phyloP scores from a whole-genome alignment of 2,888 invertebrate genomes.

The Morpho helenor region DNA sequence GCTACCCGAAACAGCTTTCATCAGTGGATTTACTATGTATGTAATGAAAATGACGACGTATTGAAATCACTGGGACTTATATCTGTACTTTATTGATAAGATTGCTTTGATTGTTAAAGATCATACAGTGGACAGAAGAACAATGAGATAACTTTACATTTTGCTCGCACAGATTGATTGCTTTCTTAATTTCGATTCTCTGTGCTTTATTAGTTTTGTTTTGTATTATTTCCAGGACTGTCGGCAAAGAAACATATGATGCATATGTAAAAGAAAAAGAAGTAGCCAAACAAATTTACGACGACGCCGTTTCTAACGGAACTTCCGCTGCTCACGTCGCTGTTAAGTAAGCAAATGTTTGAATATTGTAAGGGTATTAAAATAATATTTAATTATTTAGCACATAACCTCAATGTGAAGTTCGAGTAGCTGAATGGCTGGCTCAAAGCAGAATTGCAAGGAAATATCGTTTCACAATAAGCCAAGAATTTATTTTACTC shows the following conservation, averaged over 20 bases:
- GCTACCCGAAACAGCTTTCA: slow-evolving; percentile 84
- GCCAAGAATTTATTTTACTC: neutral
- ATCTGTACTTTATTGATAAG: neutral
- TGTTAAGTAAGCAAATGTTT: slow-evolving; percentile 48
- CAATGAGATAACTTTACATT: too few species aligned
- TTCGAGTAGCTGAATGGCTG: neutral
- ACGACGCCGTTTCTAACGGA: slow-evolving; percentile 78
- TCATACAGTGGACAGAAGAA: neutral
- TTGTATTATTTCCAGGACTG: slow-evolving; percentile 62
- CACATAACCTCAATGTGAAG: neutral
- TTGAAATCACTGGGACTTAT: neutral
- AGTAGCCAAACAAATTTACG: slow-evolving; percentile 79
- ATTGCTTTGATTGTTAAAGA: neutral
- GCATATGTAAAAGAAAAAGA: slow-evolving; percentile 83
- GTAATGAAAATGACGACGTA: slow-evolving; percentile 25
- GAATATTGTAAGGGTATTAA: neutral
- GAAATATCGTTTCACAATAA: neutral
- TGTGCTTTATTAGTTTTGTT: neutral
- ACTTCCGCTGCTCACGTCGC: slow-evolving; percentile 81
- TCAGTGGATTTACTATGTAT: slow-evolving; percentile 84
- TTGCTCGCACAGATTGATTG: neutral
- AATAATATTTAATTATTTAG: neutral
- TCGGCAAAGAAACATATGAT: slow-evolving; percentile 80
- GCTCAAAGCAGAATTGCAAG: neutral
- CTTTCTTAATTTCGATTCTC: neutral